Base-by-base conservation (phyloP, 2,888 invertebrate species). In the Athalia rosae region DNA sequence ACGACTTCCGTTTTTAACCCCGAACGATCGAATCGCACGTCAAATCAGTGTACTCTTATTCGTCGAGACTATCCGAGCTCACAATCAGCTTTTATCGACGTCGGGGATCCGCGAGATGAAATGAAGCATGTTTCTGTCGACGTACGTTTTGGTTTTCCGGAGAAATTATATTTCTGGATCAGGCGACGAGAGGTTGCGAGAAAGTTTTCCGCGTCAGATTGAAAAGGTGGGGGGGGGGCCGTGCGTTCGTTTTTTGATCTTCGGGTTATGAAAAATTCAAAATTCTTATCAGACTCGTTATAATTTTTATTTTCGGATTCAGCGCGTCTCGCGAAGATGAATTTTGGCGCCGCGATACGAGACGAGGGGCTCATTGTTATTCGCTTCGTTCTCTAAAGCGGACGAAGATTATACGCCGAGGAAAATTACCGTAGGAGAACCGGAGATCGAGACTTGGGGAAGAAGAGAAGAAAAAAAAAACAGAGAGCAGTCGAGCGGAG, bases 371-470 rank as follows among this genome's bases (percentile, higher is more conserved):
- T 67, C 67, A 67, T 67, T 53, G 67, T 67, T 67, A 67, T 67
- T 67, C 67, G 53, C 48, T 41, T 13, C 28, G 50, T 28, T 53
- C 41, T 28, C 28, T 28, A 67, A 11, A 67, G 5, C 50, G 6
- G 15, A 53, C 67, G 67, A 53, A 67, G 53, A 67, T 67, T 67
- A 53, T 50, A 15, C 67, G 67, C 28, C 11, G 67, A 53, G 67
- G 45, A 67, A 50, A 50, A 53, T 45, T 53, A 28, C 50, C 28
- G 50, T 50, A 28, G 53, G 53, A 28, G 67, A 67, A 53, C 67
- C 67, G 67, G 67, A 50, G 67, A 67, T 67, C 50, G 67, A 67
- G 67, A 67, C 50, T 67, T 41, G 53, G 41, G 53, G 28, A 28
- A 50, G 45, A 53, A 53, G 15, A 9, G 28, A n/a, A 8, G 5